phyloP scores from a whole-genome alignment of 2,113 vertebrate genomes.

The Engraulis encrasicolus region DNA sequence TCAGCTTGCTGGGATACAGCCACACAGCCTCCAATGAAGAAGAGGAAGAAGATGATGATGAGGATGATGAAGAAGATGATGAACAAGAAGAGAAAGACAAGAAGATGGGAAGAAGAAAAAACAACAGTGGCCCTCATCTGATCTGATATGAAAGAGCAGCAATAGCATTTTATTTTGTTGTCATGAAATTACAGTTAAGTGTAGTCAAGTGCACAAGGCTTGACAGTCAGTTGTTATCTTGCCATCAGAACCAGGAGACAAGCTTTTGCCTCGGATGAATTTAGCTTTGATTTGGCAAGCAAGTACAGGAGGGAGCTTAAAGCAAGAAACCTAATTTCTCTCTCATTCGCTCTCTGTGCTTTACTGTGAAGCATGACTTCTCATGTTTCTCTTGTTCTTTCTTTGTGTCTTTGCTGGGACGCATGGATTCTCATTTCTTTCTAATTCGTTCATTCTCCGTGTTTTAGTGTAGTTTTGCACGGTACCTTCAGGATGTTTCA shows the following conservation, averaged over 20 bases:
- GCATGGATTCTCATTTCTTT: background rate
- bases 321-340: background rate
- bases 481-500: background rate
- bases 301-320: background rate
- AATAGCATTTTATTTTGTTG: constrained; percentile 54
- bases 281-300: background rate
- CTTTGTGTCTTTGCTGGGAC: constrained; percentile 23
- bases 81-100: too few species aligned
- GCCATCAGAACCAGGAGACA: background rate
- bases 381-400: constrained; percentile 28
- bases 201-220: background rate
- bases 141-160: constrained; percentile 66
- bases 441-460: background rate
- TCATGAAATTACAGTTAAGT: constrained; percentile 55
- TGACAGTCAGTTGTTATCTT: constrained; percentile 15
- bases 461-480: background rate
- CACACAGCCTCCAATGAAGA: constrained; percentile 63
- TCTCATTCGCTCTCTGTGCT: background rate
- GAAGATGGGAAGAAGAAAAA: constrained; percentile 32
- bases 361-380: background rate
- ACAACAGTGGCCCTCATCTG: too few species aligned
- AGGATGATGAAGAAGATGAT: too few species aligned
- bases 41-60: too few species aligned
- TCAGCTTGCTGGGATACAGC: constrained; percentile 67
- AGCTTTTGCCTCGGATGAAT: background rate